These are phyloP conservation scores for Euzophera pinguis DNA, from an alignment of 2,888 invertebrate genomes.

Conservation along the genomic window DNA sequence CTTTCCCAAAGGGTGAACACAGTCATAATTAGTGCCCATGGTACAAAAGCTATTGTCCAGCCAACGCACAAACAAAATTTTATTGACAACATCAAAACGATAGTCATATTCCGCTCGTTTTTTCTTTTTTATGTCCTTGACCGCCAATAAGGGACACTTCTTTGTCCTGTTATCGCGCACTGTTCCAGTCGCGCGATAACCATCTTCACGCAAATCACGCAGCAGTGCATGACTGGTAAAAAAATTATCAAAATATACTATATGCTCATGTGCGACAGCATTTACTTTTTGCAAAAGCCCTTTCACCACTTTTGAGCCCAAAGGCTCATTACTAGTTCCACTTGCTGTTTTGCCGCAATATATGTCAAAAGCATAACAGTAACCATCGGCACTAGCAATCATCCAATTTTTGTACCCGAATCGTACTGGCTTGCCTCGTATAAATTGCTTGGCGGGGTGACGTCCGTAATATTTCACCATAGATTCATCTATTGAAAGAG, in stretches of 20 bases:
- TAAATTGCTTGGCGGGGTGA: too few relatives aligned
- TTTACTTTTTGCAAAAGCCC: conserved; percentile 21
- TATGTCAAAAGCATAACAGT: background rate
- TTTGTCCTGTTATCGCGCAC: conserved; percentile 26
- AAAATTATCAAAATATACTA: too few relatives aligned
- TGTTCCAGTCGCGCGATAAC: conserved; percentile 24
- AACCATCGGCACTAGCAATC: conserved; percentile 17
- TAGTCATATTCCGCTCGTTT: conserved; percentile 27
- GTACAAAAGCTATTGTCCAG: conserved; percentile 29
- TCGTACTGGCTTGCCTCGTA: conserved; percentile 23
- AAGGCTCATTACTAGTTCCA: background rate
- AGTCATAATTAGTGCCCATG: conserved; percentile 27
- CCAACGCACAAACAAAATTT: conserved; percentile 27
- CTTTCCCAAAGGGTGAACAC: too few relatives aligned
- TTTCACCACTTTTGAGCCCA: conserved; percentile 12
- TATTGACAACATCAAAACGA: conserved; percentile 26
- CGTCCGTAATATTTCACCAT: conserved; percentile 24
- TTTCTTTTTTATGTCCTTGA: conserved; percentile 28
- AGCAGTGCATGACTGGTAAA: conserved; percentile 24
- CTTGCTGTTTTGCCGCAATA: background rate
- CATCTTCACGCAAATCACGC: conserved; percentile 18
- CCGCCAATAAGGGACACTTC: conserved; percentile 24
- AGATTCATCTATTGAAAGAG: conserved; percentile 22
- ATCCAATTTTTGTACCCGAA: conserved; percentile 28
- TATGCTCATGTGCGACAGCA: conserved; percentile 19